These are phyloP conservation scores for Orycteropus afer DNA, from an alignment of 2,113 vertebrate species.

Conservation along the genomic window DNA sequence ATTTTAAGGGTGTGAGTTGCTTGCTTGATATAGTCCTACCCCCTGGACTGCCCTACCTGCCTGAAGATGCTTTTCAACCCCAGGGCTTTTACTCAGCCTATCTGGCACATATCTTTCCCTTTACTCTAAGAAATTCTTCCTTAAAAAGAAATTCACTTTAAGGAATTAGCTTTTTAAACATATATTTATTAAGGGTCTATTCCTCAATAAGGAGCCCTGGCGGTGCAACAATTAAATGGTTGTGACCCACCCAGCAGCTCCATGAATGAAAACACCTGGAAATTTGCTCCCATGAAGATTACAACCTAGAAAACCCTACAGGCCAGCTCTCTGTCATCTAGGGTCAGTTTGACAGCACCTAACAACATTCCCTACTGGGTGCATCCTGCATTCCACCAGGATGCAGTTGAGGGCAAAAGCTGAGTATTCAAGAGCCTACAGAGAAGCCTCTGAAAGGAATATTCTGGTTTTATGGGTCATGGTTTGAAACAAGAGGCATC, in stretches of 20 bases:
- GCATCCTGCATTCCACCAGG: background rate
- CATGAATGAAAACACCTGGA: background rate
- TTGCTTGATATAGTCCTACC: background rate
- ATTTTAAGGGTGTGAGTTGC: background rate
- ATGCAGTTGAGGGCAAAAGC: background rate
- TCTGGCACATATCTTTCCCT: background rate
- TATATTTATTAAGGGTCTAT: background rate
- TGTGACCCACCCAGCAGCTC: background rate
- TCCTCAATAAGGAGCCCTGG: background rate
- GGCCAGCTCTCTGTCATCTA: background rate
- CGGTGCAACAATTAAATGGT: background rate
- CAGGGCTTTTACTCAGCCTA: background rate
- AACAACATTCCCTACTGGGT: background rate
- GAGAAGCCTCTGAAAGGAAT: background rate
- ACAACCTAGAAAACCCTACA: background rate
- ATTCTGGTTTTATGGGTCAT: background rate
- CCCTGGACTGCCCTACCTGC: background rate
- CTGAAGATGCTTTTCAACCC: background rate
- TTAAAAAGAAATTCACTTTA: background rate
- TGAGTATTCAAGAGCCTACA: background rate
- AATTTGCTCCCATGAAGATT: background rate
- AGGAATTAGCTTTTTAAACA: background rate
- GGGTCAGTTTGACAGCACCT: background rate
- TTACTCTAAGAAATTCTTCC: conserved; percentile 35
- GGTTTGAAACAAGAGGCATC: background rate